A percentile compares a stretch with the other conserved stretches of the same genome.
Conservation (phyloP, 2,888 invertebrate species). For the Caenorhabditis parvicauda region DNA sequence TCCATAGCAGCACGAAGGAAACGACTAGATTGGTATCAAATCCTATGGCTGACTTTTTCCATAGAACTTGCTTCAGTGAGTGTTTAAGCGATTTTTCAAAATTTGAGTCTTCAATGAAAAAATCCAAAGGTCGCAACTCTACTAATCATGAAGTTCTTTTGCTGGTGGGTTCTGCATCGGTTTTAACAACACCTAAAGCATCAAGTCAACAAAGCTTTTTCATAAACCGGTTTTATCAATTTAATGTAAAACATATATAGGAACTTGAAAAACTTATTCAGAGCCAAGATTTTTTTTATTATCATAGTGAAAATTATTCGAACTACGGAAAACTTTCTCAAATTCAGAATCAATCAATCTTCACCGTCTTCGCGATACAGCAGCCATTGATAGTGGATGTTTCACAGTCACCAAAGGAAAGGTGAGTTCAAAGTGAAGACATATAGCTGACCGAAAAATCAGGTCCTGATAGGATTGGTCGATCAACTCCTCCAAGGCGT, state of each 20-base stretch:
- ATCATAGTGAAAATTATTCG: no score
- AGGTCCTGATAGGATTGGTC: conserved; percentile 47
- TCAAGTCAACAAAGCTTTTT: no score
- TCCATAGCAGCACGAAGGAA: conserved; percentile 30
- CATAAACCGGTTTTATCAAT: no score
- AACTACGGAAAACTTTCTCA: no score
- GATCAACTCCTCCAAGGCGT: conserved; percentile 47
- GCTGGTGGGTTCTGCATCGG: no score
- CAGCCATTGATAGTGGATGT: conserved; percentile 11
- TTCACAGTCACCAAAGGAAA: conserved; percentile 25
- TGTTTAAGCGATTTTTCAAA: not conserved
- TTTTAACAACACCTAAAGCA: no score
- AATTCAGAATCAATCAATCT: no score
- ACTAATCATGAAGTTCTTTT: no score
- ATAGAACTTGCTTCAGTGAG: conserved; percentile 29
- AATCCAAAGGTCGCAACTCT: conserved; percentile 9
- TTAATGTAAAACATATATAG: no score
- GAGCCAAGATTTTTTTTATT: no score
- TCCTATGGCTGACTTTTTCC: conserved; percentile 35
- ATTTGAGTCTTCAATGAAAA: not conserved
- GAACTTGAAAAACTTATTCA: no score
- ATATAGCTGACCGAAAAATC: not conserved
- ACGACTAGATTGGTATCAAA: conserved; percentile 23
- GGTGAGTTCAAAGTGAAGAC: conserved; percentile 2
- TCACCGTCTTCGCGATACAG: no score